Conservation (phyloP, 1,140 invertebrate species). For the Acromyrmex heyeri region DNA sequence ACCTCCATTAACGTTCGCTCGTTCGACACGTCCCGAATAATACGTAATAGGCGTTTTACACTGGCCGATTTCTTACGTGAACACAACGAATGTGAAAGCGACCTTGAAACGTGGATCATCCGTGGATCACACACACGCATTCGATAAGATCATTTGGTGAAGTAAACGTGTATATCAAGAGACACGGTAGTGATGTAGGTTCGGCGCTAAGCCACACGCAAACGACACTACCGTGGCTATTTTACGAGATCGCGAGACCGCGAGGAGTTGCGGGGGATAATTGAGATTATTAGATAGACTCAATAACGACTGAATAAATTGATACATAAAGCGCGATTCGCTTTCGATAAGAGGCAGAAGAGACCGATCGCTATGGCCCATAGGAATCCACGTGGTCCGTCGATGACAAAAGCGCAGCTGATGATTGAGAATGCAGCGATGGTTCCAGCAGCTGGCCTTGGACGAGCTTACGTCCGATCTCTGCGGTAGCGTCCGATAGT, state of each 20-base stretch:
- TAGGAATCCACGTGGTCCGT: slow-evolving; percentile 1
- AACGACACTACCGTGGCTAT: too few relatives aligned
- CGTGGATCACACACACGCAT: slow-evolving; percentile 16
- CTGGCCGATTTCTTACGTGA: slow-evolving; percentile 73
- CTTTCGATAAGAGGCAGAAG: background rate
- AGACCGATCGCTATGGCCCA: background rate
- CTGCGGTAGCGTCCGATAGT: slow-evolving; percentile 68
- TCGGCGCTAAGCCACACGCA: too few relatives aligned
- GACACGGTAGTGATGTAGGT: too few relatives aligned
- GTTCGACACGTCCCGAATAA: slow-evolving; percentile 60
- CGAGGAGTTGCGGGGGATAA: too few relatives aligned
- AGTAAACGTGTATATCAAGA: background rate
- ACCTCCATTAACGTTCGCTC: slow-evolving; percentile 41
- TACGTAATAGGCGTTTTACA: slow-evolving; percentile 57
- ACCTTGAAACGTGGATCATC: slow-evolving; percentile 74
- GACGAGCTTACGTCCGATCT: slow-evolving; percentile 79
- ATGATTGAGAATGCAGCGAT: slow-evolving; percentile 74
- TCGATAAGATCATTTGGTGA: slow-evolving; percentile 40
- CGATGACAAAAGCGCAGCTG: slow-evolving; percentile 17
- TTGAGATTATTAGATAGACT: too few relatives aligned
- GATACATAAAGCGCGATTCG: background rate
- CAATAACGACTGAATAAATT: background rate
- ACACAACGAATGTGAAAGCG: slow-evolving; percentile 73
- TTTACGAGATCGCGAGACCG: too few relatives aligned
- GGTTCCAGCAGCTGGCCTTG: slow-evolving; percentile 71